Percentiles rank a stretch among this genome's conserved stretches.
Conservation (phyloP, 2,888 invertebrate genomes). For the Tenthredo amoena region DNA sequence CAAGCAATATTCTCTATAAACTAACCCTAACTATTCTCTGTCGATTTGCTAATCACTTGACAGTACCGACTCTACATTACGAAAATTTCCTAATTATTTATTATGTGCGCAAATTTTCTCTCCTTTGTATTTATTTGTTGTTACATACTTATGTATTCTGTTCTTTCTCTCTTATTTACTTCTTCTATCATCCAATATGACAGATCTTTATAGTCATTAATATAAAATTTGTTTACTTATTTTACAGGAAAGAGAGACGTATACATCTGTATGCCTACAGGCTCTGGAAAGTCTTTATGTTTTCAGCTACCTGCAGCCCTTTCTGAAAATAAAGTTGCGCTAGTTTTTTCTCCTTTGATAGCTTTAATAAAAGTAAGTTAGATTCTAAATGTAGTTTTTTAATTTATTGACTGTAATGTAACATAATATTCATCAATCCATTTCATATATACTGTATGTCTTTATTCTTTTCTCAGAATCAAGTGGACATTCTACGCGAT, state of each 20-base stretch:
- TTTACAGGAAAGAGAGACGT: conserved; percentile 91
- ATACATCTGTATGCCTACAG: conserved; percentile 99
- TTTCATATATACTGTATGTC: not conserved
- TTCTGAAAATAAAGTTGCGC: conserved; percentile 88
- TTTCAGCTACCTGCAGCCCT: conserved; percentile 97
- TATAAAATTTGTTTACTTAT: conserved; percentile 43
- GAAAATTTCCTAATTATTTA: not conserved
- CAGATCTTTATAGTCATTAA: not conserved
- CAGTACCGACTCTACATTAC: not conserved
- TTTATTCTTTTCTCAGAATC: conserved; percentile 83
- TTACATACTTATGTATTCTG: not conserved
- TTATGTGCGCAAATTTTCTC: not conserved
- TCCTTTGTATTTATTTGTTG: not conserved
- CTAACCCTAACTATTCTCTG: not conserved
- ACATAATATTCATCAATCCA: not conserved
- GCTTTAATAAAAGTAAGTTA: conserved; percentile 91
- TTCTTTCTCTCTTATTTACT: not conserved
- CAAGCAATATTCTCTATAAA: conserved; percentile 23
- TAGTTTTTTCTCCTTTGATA: conserved; percentile 97
- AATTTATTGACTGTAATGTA: not conserved
- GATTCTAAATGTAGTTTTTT: not conserved
- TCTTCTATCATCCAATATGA: conserved; percentile 53
- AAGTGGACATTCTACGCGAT: conserved; percentile 91
- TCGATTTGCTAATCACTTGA: not conserved
- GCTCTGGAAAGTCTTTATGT: conserved; percentile 98